Base-by-base conservation (phyloP, 2,797 vertebrate genomes). In the Tiaroga cobitis region DNA sequence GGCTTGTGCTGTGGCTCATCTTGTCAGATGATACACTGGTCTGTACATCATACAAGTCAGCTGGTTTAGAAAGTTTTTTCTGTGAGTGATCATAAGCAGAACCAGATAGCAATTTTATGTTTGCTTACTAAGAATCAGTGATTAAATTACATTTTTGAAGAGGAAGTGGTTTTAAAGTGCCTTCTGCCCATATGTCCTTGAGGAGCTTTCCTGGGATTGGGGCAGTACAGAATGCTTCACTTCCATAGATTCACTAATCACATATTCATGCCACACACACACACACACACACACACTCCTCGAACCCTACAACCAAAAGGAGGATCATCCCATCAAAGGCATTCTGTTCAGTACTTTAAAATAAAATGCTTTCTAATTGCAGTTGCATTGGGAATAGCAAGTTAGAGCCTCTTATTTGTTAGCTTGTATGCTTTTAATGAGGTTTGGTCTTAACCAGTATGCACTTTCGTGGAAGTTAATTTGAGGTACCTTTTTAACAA, bases 141-240 rank as follows among this genome's bases (percentile, higher is more conserved):
- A 68, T 69, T 68, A 41, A 68, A 54, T 76, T 49, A 54, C 32
- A 10, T 29, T 29, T 26, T 54, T 51, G 72, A 56, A 87, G 86
- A 63, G 83, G 85, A 87, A 89, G 65, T 61, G 88, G 75, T 88
- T 81, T 87, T 91, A 89, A 94, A 94, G 93, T 94, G 93, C 93
- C 93, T 94, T 94, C 79, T 81, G 91, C 90, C 82, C 37, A 88
- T 85, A 73, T 87, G 72, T 89, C 87, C 65, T 87, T 19, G 80
- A 26, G 26, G 46, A 69, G 18, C 5, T 68, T 70, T 72, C 65
- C 54, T 79, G 15, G 39, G 74, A 68, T 79, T 76, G 21, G 75
- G 39, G 26, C 39, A 59, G 51, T 63, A 73, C 39, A 85, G 49
- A 77, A 32, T 43, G 29, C 54, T 85, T 85, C 39, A 70, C 51